Percentiles rank a stretch among this genome's conserved stretches.
phyloP scores from a whole-genome alignment of 2,113 vertebrate genomes.

The Microcebus tavaratra region DNA sequence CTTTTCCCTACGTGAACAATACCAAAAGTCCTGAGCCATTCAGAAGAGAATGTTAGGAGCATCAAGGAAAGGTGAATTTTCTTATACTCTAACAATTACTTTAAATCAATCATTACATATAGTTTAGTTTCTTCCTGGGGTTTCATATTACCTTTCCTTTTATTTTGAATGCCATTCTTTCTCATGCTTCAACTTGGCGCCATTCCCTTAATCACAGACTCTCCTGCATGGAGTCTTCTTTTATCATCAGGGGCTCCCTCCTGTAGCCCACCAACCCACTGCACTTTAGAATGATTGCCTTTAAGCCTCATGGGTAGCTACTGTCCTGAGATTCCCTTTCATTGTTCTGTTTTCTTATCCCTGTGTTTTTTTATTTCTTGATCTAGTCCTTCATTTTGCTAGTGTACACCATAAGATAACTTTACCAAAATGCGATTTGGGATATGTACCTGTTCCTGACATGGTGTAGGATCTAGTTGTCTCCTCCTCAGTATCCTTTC shows the following conservation, averaged over 20 bases:
- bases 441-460: background rate
- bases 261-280: background rate
- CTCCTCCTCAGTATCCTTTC: background rate
- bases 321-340: background rate
- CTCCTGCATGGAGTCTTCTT: background rate
- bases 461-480: background rate
- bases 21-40: background rate
- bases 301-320: background rate
- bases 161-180: background rate
- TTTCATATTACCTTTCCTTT: background rate
- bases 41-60: background rate
- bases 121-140: background rate
- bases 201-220: background rate
- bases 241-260: background rate
- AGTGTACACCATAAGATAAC: background rate
- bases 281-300: fast-evolving
- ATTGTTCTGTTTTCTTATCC: background rate
- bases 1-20: background rate
- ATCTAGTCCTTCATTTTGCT: background rate
- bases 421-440: background rate
- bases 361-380: background rate
- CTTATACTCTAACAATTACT: background rate
- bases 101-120: background rate
- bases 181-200: background rate
- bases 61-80: background rate